Percentiles rank a stretch among this genome's conserved stretches.
Conservation (phyloP, 2,797 vertebrate species). For the Dipus sagitta region DNA sequence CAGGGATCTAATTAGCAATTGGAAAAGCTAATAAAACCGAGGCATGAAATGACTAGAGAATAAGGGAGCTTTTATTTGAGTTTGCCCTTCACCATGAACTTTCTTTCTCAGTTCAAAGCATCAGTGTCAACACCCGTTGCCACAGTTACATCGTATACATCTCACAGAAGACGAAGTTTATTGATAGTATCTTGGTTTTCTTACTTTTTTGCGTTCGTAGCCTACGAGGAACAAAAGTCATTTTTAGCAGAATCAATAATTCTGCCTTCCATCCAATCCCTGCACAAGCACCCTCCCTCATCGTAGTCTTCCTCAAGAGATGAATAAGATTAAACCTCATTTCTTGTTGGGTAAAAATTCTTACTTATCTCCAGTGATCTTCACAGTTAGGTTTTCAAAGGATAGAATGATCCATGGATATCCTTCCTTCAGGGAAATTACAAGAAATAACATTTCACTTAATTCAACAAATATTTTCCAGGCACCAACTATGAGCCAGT, state of each 20-base stretch:
- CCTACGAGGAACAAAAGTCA: neutral
- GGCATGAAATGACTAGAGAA: neutral
- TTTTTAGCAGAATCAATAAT: conserved; percentile 57
- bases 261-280: conserved; percentile 23
- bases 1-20: neutral
- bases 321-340: neutral
- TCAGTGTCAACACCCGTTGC: neutral
- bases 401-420: conserved; percentile 52
- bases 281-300: neutral
- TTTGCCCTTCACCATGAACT: neutral
- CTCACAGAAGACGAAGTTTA: neutral
- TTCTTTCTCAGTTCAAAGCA: neutral
- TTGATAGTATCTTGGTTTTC: conserved; percentile 5
- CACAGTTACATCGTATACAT: neutral
- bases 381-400: conserved; percentile 48
- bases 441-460: conserved; percentile 59
- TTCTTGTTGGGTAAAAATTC: conserved; percentile 36
- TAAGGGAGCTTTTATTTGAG: neutral
- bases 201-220: conserved; percentile 30
- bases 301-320: neutral
- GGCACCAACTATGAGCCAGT: conserved; percentile 25
- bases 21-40: conserved; percentile 17
- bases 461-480: conserved; percentile 67
- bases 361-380: conserved; percentile 1
- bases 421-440: neutral